Percentiles rank a stretch among this genome's conserved stretches.
Conservation (phyloP, 2,113 vertebrate species). For the Perccottus glenii region DNA sequence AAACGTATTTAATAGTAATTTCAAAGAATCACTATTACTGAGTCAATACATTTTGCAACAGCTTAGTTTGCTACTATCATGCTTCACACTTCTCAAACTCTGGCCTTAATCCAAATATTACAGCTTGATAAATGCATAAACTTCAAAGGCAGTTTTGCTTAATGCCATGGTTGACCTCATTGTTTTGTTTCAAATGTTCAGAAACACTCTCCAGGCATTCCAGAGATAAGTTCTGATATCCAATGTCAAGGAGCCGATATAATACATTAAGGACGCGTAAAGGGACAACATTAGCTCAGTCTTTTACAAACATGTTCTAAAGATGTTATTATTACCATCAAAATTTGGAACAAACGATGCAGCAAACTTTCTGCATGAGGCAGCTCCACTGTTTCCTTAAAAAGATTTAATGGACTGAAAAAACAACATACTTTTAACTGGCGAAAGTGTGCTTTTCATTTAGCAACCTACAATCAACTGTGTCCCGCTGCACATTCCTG, state of each 20-base stretch:
- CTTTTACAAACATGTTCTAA: background rate
- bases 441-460: conserved; percentile 75
- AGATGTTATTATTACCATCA: conserved; percentile 36
- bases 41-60: no score
- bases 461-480: conserved; percentile 73
- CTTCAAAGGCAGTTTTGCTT: background rate
- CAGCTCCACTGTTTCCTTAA: conserved; percentile 56
- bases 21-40: no score
- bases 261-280: background rate
- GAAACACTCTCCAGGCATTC: background rate
- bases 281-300: background rate
- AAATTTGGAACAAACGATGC: conserved; percentile 51
- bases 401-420: conserved; percentile 64
- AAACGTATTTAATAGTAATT: no score
- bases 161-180: no score
- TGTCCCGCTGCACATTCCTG: conserved; percentile 72
- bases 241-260: background rate
- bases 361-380: conserved; percentile 44
- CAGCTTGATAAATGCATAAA: background rate
- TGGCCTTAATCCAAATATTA: background rate
- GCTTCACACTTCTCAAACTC: background rate
- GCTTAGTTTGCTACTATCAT: background rate
- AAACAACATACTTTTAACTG: conserved; percentile 67
- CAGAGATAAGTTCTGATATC: background rate
- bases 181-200: background rate